Percentiles rank a stretch among this genome's conserved stretches.
Evolutionary conservation across 2,888 invertebrate genomes (phyloP).

Genomic region (Aleiodes testaceus): DNA sequence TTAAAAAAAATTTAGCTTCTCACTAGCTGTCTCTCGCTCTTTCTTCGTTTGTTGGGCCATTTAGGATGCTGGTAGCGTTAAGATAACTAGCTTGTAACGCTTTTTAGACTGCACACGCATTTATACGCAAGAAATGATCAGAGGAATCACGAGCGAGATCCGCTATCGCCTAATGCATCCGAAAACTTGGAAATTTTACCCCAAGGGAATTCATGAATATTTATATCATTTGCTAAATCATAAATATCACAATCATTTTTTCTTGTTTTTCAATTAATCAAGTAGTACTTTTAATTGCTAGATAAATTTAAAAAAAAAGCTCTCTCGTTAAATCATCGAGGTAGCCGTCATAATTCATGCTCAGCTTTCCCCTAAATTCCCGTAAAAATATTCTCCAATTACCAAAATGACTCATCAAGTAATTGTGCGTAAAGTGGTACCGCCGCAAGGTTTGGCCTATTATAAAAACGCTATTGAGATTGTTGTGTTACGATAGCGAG

Average conservation of each 20-base stretch:
- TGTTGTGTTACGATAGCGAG: constrained; percentile 56
- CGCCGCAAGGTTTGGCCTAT: constrained; percentile 45
- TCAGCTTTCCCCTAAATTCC: constrained; percentile 65
- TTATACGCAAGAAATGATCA: constrained; percentile 53
- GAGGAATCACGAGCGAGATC: constrained; percentile 50
- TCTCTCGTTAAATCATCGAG: constrained; percentile 66
- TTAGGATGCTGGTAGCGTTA: constrained; percentile 56
- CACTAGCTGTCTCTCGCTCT: constrained; percentile 29
- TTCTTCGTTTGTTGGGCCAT: constrained; percentile 38
- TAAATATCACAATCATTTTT: constrained; percentile 50
- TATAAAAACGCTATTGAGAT: constrained; percentile 51
- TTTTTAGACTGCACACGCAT: constrained; percentile 55
- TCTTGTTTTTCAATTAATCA: too few relatives aligned
- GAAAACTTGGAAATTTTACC: constrained; percentile 46
- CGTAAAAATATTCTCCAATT: constrained; percentile 69
- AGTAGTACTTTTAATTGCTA: too few relatives aligned
- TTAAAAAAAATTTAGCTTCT: too few relatives aligned
- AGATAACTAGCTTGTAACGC: constrained; percentile 62
- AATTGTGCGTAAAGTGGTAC: constrained; percentile 66
- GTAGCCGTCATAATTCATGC: constrained; percentile 62
- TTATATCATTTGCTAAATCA: constrained; percentile 52
- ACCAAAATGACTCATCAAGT: constrained; percentile 71
- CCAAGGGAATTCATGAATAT: constrained; percentile 56
- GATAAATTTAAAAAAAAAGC: too few relatives aligned
- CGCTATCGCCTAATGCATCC: constrained; percentile 61